Base-by-base conservation (phyloP, 1,140 invertebrate genomes). In the Manduca sexta region DNA sequence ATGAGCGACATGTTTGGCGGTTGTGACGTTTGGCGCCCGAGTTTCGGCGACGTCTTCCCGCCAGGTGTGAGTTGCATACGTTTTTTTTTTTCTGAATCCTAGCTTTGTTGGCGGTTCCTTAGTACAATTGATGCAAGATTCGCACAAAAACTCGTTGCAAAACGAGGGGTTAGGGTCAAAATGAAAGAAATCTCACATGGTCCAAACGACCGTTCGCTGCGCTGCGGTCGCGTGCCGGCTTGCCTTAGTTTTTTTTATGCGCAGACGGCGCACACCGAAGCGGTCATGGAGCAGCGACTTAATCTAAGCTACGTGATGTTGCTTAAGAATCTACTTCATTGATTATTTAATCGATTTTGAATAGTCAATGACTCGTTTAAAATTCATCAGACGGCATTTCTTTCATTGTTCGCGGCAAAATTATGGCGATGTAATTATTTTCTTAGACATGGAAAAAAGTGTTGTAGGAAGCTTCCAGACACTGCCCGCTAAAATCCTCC, bases 61-160 rank as follows among this genome's bases (percentile, higher is more conserved):
- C 81, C 81, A 84, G 81, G 78, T 84, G 79, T 64, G 69, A 66
- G 52, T 18, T 29, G 13, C 10, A 59, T 14, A 60, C 51, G 56
- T 56, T 55, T 52, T 43, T 64, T 61, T 66, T 72, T 71, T 57
- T 41, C 38, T 52, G 40, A 58, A 57, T 58, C 52, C 30, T 60
- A 63, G 64, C 65, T 69, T 81, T 83, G 74, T 79, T 60, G 70
- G 73, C 56, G 70, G 66, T 71, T 77, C 75, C 74, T 48, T 77
- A 69, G 70, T 68, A 83, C 78, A 84, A 84, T 79, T 52, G 60
- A 56, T 68, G 67, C 60, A 72, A 79, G 78, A 74, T 82, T 81
- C 75, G 75, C 81, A 80, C 75, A 83, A 81, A 80, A 84, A 80
- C 72, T 52, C 66, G 59, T 70, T 56, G 60, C 62, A 62, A 70